Evolutionary conservation across 2,888 invertebrate genomes (phyloP).

Genomic region (Tenthredo notha): DNA sequence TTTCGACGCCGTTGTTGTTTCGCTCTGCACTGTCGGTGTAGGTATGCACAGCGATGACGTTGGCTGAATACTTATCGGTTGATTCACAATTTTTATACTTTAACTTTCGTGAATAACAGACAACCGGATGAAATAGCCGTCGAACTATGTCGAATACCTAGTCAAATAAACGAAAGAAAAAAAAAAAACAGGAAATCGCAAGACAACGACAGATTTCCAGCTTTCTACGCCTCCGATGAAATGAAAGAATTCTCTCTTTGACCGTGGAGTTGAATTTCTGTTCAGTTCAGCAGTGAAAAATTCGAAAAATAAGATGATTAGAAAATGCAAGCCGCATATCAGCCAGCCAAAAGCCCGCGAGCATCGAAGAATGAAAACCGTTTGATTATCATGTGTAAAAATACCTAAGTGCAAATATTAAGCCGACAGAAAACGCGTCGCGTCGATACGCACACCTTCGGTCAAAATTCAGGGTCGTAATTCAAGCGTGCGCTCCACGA

Average conservation of each 20-base stretch:
- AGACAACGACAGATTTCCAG: conserved; percentile 30
- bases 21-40: neutral
- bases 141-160: neutral
- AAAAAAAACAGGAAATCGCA: conserved; percentile 25
- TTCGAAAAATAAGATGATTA: neutral
- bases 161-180: neutral
- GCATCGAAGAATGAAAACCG: neutral
- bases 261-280: neutral
- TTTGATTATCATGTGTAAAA: neutral
- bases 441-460: neutral
- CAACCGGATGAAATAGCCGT: conserved; percentile 6
- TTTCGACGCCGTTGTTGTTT: conserved; percentile 16
- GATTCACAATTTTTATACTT: neutral
- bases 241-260: neutral
- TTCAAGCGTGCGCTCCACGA: neutral
- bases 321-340: neutral
- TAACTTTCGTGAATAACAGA: neutral
- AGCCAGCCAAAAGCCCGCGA: neutral
- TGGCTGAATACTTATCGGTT: neutral
- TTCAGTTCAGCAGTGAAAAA: neutral
- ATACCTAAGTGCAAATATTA: neutral
- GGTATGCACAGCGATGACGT: neutral
- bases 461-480: neutral
- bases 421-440: neutral
- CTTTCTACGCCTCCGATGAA: conserved; percentile 7